Base-by-base conservation (phyloP, 2,113 vertebrate species). In the Aegotheles bennettii region DNA sequence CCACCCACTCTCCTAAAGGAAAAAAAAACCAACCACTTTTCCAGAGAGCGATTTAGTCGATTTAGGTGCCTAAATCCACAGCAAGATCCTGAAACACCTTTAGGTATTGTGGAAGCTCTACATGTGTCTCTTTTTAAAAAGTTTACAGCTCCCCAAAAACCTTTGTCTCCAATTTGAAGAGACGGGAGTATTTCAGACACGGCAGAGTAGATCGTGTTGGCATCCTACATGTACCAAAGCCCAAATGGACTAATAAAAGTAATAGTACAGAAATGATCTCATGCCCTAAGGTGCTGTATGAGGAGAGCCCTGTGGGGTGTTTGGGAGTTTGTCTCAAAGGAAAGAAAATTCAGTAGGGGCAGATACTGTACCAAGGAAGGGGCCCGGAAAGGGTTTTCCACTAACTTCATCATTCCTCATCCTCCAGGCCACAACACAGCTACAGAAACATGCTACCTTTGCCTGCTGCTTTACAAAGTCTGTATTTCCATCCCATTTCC, bases 241-340 rank as follows among this genome's bases (percentile, higher is more conserved):
- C 36, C 68, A 59, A 45, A 16, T 0, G 0, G 26, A 7, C 9
- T 23, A 67, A 42, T 24, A 63, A 45, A 76, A 74, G 5, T 5
- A 16, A 54, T 0, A 71, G n/a, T 36, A 74, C 19, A 50, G 7
- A 73, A 88, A 73, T 2, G 5, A 7, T 69, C 16, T 20, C 0
- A 0, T 48, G 11, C 18, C 21, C 28, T 20, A n/a, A 77, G 10
- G 21, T 12, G 9, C 19, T 35, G 6, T 6, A 29, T 21, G 48
- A 54, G 28, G 28, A 54, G 29, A 43, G 23, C 23, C n/a, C n/a
- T 28, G 14, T 4, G 4, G n/a, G 33, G 11, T 11, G 8, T 6
- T 24, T 24, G 6, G 24, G 38, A 43, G 38, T 38, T 43, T 35
- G 31, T 43, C 60, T 42, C 60, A 43, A 53, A 53, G 18, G 13